phyloP scores from a whole-genome alignment of 2,797 vertebrate species.

The Neosilurus hyrtlii region DNA sequence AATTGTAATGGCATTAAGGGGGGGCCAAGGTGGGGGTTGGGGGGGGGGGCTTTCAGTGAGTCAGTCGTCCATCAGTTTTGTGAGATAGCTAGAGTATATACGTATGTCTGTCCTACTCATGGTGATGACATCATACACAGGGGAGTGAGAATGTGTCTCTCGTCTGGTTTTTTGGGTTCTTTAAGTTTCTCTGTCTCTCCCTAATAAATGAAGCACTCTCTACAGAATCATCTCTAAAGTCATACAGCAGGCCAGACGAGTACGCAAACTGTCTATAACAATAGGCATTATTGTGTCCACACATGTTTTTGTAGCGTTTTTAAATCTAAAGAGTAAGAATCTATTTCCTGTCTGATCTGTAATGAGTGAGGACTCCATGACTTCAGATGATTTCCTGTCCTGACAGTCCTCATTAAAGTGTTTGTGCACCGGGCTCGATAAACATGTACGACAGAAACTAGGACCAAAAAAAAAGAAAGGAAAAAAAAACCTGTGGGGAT shows the following conservation, averaged over 20 bases:
- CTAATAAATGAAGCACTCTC: neutral
- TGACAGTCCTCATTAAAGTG: neutral
- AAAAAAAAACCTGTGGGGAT: slow-evolving; percentile 10
- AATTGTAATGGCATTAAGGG: neutral
- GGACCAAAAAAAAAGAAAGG: neutral
- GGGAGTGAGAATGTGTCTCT: slow-evolving; percentile 38
- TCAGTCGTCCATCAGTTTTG: slow-evolving; percentile 19
- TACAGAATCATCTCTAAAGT: neutral
- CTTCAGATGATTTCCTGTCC: neutral
- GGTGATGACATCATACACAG: slow-evolving; percentile 49
- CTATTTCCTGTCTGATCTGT: neutral
- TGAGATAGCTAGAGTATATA: neutral
- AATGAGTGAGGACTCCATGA: neutral
- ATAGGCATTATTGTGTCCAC: slow-evolving; percentile 7
- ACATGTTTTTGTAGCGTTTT: slow-evolving; percentile 2
- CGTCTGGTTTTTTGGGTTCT: slow-evolving; percentile 18
- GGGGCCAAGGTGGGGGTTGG: too few species aligned
- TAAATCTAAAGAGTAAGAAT: slow-evolving; percentile 13
- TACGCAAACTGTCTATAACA: slow-evolving; percentile 13
- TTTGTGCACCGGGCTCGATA: slow-evolving; percentile 8
- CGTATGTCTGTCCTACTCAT: slow-evolving; percentile 3
- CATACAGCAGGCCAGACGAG: slow-evolving; percentile 13
- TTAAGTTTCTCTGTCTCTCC: neutral
- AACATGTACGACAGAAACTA: slow-evolving; percentile 17
- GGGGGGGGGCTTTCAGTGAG: slow-evolving; percentile 7